Conservation (phyloP, 2,888 invertebrate species). For the Andricus curvator region DNA sequence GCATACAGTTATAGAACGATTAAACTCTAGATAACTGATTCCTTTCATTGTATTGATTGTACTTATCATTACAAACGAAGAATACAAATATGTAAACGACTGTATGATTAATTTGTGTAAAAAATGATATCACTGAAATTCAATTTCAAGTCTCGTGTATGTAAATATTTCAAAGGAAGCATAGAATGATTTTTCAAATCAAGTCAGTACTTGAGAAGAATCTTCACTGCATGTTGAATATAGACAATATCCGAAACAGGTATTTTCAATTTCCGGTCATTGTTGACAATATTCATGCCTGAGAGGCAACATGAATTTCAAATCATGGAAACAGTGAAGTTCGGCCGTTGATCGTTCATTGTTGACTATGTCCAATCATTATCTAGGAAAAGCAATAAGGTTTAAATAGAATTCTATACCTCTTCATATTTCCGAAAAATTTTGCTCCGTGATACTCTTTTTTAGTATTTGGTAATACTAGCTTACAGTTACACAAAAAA, state of each 20-base stretch:
- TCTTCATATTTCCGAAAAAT: too few relatives aligned
- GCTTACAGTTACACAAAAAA: too few relatives aligned
- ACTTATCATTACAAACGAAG: background rate
- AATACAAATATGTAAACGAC: background rate
- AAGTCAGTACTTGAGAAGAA: background rate
- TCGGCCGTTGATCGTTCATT: background rate
- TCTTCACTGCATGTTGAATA: background rate
- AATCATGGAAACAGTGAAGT: slow-evolving; percentile 17
- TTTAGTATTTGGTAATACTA: too few relatives aligned
- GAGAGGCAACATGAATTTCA: background rate
- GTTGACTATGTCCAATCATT: background rate
- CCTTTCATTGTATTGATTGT: background rate
- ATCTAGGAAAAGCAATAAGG: too few relatives aligned
- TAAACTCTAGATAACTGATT: background rate
- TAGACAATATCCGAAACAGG: background rate
- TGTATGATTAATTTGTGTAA: background rate
- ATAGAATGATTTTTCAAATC: background rate
- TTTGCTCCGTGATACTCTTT: too few relatives aligned
- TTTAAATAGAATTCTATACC: too few relatives aligned
- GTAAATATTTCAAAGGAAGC: background rate
- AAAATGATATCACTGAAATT: too few relatives aligned
- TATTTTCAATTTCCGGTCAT: slow-evolving; percentile 15
- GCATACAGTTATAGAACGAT: background rate
- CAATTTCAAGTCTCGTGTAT: too few relatives aligned
- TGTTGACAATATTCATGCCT: background rate